These are phyloP conservation scores for Myopa tessellatipennis DNA, from an alignment of 2,888 invertebrate genomes.

Conservation along the genomic window DNA sequence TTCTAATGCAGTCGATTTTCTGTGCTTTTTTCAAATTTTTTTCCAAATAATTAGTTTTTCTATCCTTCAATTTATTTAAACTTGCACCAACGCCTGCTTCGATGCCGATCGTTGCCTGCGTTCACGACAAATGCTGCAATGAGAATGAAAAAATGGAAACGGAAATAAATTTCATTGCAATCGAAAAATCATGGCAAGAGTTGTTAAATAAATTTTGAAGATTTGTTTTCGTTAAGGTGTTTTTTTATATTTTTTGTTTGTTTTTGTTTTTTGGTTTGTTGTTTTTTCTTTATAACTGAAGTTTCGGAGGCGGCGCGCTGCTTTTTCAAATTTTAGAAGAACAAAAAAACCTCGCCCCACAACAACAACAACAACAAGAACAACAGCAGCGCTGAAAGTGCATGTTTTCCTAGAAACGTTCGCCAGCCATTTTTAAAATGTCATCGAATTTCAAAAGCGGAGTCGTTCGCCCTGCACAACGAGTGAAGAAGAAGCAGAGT, in stretches of 20 bases:
- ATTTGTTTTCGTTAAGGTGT: too few relatives aligned
- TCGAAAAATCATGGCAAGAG: conserved; percentile 39
- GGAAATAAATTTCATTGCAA: conserved; percentile 36
- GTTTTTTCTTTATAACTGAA: conserved; percentile 12
- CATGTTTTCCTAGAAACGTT: conserved; percentile 37
- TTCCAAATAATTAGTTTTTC: background rate
- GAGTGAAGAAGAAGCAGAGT: background rate
- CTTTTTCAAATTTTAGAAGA: conserved; percentile 16
- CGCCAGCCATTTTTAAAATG: conserved; percentile 29
- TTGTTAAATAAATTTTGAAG: too few relatives aligned
- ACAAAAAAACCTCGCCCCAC: conserved; percentile 8
- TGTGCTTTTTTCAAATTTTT: background rate
- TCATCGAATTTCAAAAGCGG: conserved; percentile 30
- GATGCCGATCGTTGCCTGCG: conserved; percentile 42
- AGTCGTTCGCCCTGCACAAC: background rate
- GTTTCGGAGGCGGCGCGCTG: conserved; percentile 27
- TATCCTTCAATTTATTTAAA: conserved; percentile 11
- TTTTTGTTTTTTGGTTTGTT: background rate
- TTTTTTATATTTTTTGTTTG: background rate
- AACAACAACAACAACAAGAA: background rate
- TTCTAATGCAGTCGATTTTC: background rate
- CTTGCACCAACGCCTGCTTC: conserved; percentile 24
- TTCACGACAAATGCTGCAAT: conserved; percentile 65
- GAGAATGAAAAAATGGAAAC: conserved; percentile 53
- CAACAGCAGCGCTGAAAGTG: conserved; percentile 11